Evolutionary conservation across 2,797 vertebrate species (phyloP).

Genomic region (Chlorospingus flavigularis): DNA sequence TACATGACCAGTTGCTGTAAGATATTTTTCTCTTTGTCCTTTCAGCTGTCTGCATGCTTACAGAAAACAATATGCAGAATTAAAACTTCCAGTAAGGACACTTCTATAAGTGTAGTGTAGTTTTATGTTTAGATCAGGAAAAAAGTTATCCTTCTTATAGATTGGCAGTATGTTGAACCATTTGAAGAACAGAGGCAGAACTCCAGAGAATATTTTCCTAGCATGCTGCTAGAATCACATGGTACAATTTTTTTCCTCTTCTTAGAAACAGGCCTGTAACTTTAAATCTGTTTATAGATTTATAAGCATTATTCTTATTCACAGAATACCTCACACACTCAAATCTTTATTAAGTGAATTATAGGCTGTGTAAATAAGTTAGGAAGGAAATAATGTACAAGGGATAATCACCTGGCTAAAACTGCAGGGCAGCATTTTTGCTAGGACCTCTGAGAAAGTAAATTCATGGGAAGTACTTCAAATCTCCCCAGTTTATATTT

Average conservation of each 20-base stretch:
- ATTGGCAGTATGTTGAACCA: neutral
- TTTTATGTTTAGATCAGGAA: neutral
- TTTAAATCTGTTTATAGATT: neutral
- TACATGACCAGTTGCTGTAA: neutral
- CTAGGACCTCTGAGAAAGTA: neutral
- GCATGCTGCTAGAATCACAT: neutral
- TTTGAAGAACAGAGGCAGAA: neutral
- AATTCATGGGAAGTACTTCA: neutral
- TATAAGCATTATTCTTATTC: neutral
- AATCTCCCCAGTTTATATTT: neutral
- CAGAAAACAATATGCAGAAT: neutral
- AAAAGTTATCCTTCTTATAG: neutral
- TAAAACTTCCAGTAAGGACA: neutral
- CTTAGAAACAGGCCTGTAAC: neutral
- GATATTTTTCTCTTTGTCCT: neutral
- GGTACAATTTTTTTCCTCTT: neutral
- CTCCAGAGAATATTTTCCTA: neutral
- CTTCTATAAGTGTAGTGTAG: neutral
- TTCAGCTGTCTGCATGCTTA: neutral
- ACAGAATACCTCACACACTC: neutral
- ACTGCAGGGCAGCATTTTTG: neutral
- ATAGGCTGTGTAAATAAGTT: neutral
- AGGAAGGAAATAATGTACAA: neutral
- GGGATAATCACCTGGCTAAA: neutral
- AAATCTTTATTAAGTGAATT: slow-evolving; percentile 6